Conservation (phyloP, 1,140 invertebrate genomes). For the Trachymyrmex septentrionalis region DNA sequence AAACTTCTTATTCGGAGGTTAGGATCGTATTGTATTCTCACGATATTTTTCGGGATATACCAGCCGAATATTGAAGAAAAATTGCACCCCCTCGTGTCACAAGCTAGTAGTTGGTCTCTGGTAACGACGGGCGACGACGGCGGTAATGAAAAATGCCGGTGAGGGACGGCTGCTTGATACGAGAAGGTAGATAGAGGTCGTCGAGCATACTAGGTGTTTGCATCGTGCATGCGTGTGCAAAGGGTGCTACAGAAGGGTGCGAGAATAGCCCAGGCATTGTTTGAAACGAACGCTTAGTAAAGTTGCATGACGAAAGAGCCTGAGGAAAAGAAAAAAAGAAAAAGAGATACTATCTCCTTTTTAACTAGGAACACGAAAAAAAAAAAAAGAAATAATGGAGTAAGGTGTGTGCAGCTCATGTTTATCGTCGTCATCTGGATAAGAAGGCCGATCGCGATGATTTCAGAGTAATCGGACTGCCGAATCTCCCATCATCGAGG, state of each 20-base stretch:
- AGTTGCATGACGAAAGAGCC: conserved; percentile 68
- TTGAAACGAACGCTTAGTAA: conserved; percentile 80
- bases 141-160: conserved; percentile 74
- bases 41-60: conserved; percentile 25
- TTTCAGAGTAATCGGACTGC: background rate
- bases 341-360: conserved; percentile 47
- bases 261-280: conserved; percentile 77
- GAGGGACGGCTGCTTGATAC: conserved; percentile 69
- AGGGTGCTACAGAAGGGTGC: conserved; percentile 68
- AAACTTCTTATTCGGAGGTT: conserved; percentile 2
- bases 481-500: background rate
- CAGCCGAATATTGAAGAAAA: conserved; percentile 55
- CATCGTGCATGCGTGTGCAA: conserved; percentile 56
- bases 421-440: conserved; percentile 23
- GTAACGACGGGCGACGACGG: conserved; percentile 51
- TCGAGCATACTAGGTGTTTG: conserved; percentile 50
- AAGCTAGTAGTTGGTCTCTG: conserved; percentile 58
- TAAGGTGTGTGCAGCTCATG: conserved; percentile 12
- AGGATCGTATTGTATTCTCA: conserved; percentile 7
- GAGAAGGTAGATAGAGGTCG: conserved; percentile 73
- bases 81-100: conserved; percentile 43
- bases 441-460: background rate
- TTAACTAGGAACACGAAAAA: background rate
- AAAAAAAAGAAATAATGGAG: background rate
- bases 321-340: conserved; percentile 40